phyloP scores from a whole-genome alignment of 64 coral and sea anemone genomes.

The Astreopora myriophthalma region DNA sequence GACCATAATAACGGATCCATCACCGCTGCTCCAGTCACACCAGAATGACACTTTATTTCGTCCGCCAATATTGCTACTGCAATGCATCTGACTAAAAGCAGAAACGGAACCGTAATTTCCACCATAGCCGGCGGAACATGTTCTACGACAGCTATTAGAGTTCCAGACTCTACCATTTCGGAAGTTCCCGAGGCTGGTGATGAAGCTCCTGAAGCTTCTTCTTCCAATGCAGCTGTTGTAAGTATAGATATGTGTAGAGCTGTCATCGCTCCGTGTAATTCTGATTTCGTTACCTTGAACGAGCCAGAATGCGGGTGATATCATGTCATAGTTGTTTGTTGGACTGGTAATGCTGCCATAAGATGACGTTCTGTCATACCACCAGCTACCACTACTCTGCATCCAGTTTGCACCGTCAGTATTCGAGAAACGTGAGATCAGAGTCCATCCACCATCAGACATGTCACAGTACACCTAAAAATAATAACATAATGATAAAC shows the following conservation, averaged over 20 bases:
- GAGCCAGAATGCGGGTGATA: conserved; percentile 48
- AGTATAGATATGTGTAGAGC: conserved; percentile 2
- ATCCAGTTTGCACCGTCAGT: conserved; percentile 48
- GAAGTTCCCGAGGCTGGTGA: conserved; percentile 48
- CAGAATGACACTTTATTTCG: conserved; percentile 43
- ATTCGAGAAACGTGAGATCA: conserved; percentile 71
- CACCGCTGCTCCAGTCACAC: conserved; percentile 58
- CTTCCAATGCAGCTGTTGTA: conserved; percentile 6
- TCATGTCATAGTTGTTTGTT: conserved; percentile 61
- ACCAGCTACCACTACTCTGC: conserved; percentile 24
- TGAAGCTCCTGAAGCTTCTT: conserved; percentile 16
- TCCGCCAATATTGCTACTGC: conserved; percentile 47
- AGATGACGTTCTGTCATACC: conserved; percentile 51
- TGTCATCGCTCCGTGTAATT: conserved; percentile 58
- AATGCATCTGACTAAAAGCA: conserved; percentile 6
- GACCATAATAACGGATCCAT: conserved; percentile 75
- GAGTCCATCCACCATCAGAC: conserved; percentile 60
- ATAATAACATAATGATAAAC: too few relatives aligned
- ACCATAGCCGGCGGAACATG: neutral
- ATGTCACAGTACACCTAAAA: conserved; percentile 63
- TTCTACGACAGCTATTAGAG: conserved; percentile 31
- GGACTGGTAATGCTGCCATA: conserved; percentile 26
- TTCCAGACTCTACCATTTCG: conserved; percentile 17
- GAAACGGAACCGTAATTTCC: neutral
- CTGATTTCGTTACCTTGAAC: conserved; percentile 40